phyloP scores from a whole-genome alignment of 2,113 vertebrate species.

The Bubalus kerabau region DNA sequence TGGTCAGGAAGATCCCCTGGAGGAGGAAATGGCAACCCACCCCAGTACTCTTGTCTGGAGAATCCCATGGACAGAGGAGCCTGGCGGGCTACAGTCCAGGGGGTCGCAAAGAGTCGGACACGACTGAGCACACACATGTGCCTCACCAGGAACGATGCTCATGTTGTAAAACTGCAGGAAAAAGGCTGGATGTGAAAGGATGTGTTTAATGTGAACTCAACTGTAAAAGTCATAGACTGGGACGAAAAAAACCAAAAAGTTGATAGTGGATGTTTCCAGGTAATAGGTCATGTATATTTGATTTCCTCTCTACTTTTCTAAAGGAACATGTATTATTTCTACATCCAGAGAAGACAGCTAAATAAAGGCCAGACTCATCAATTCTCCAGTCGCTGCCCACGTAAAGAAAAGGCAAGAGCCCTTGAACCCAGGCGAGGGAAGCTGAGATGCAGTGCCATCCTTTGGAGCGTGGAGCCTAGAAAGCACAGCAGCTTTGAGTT shows the following conservation, averaged over 20 bases:
- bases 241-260: not conserved
- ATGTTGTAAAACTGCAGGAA: too few species aligned
- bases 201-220: not conserved
- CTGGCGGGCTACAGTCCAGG: not conserved
- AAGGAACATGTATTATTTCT: not conserved
- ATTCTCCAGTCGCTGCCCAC: not conserved
- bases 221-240: not conserved
- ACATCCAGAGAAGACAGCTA: not conserved
- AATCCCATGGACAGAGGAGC: not conserved
- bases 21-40: not conserved
- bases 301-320: not conserved
- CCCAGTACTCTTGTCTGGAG: not conserved
- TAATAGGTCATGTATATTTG: not conserved
- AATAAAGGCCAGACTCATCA: not conserved
- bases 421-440: not conserved
- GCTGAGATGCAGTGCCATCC: not conserved
- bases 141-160: not conserved
- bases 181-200: not conserved
- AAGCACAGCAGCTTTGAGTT: not conserved
- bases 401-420: not conserved
- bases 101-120: not conserved
- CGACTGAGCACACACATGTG: not conserved
- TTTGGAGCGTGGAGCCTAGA: not conserved
- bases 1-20: not conserved
- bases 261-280: not conserved